These are phyloP conservation scores for Gymnoscelis rufifasciata DNA, from an alignment of 2,888 invertebrate species.

Conservation along the genomic window DNA sequence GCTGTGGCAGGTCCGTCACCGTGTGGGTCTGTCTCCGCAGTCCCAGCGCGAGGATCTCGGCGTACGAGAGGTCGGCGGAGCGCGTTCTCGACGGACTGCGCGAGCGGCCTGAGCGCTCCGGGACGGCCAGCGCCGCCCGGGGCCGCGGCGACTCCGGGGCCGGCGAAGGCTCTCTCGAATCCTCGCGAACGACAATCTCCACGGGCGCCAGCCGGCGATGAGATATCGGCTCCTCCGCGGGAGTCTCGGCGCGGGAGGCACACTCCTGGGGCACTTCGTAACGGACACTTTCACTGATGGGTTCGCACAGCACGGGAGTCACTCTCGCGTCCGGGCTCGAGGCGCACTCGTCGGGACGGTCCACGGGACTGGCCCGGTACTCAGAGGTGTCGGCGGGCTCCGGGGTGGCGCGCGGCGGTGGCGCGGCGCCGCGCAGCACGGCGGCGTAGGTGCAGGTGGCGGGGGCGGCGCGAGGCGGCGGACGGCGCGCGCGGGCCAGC, in stretches of 20 bases:
- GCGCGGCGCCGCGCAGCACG: conserved; percentile 82
- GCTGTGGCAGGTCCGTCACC: conserved; percentile 52
- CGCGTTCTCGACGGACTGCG: conserved; percentile 48
- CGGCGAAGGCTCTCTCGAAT: conserved; percentile 8
- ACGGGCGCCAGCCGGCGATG: conserved; percentile 5
- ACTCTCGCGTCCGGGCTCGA: conserved; percentile 6
- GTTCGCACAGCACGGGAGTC: conserved; percentile 42
- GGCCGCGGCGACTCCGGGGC: conserved; percentile 10
- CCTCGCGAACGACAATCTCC: conserved; percentile 22
- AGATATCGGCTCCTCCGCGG: conserved; percentile 11
- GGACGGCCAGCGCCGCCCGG: conserved; percentile 29
- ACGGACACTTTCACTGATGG: conserved; percentile 61
- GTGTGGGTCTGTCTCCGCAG: conserved; percentile 60
- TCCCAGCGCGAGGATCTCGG: conserved; percentile 84
- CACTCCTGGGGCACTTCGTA: conserved; percentile 42
- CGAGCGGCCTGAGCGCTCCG: conserved; percentile 41
- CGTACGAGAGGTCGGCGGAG: conserved; percentile 84
- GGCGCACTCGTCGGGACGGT: conserved; percentile 6
- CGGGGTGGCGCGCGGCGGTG: conserved; percentile 53
- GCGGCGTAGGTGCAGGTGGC: conserved; percentile 85
- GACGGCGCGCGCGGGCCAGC: conserved; percentile 46
- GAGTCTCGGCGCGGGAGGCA: too few relatives aligned
- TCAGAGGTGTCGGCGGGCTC: conserved; percentile 28
- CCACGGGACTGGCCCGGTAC: not conserved
- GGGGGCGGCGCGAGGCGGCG: conserved; percentile 33